Evolutionary conservation across 2,888 invertebrate species (phyloP).

Genomic region (Bellardia pandia): DNA sequence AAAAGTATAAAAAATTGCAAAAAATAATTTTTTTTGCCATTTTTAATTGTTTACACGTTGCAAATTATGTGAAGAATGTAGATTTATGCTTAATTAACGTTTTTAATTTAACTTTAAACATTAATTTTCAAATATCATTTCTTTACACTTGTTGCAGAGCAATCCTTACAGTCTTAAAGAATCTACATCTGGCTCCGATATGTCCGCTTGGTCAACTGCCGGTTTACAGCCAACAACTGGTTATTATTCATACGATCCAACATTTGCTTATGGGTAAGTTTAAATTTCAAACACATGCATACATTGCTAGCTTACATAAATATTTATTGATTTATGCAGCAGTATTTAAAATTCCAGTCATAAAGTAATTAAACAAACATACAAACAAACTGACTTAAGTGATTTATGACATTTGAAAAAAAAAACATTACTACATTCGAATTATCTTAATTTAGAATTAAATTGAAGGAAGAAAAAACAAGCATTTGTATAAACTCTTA

Average conservation of each 20-base stretch:
- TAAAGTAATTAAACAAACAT: constrained; percentile 53
- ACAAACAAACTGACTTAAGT: constrained; percentile 47
- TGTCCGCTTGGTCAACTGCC: constrained; percentile 92
- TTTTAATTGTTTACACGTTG: too few species aligned
- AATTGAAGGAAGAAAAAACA: constrained; percentile 12
- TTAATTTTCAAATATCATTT: background rate
- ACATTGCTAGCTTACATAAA: too few species aligned
- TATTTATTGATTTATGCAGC: background rate
- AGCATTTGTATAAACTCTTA: constrained; percentile 63
- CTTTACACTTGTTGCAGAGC: constrained; percentile 87
- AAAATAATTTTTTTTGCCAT: too few species aligned
- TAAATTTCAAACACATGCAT: too few species aligned
- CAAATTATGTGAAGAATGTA: too few species aligned
- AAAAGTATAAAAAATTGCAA: too few species aligned
- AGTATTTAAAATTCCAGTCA: constrained; percentile 56
- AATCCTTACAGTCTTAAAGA: constrained; percentile 95
- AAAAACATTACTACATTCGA: constrained; percentile 33
- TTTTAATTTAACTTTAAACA: too few species aligned
- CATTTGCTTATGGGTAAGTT: constrained; percentile 95
- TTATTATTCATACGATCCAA: constrained; percentile 96
- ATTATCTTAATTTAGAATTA: constrained; percentile 39
- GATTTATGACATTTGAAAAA: constrained; percentile 52
- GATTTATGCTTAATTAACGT: too few species aligned
- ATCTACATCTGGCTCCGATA: constrained; percentile 92
- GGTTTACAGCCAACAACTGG: constrained; percentile 95